Base-by-base conservation (phyloP, 2,797 vertebrate species). In the Poecilia picta region DNA sequence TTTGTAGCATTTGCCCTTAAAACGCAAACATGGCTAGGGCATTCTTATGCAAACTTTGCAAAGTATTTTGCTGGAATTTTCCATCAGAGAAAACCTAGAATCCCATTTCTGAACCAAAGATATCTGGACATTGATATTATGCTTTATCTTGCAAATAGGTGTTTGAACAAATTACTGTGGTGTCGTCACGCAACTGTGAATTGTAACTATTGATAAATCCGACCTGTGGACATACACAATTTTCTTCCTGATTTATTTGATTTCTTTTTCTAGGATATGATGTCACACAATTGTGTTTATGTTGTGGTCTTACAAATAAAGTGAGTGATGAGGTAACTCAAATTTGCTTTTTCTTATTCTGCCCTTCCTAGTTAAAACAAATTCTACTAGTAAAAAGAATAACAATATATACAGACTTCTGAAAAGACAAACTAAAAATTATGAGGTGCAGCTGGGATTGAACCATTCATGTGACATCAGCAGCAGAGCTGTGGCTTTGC, bases 381-480 rank as follows among this genome's bases (percentile, higher is more conserved):
- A 0, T 7, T 70, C 13, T 45, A 70, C n/a, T 20, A 43, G 5
- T 41, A 55, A 41, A 39, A 41, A 15, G 16, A 73, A 8, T 1
- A 64, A 57, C 43, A 66, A 5, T 45, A 28, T 28, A 7, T 28
- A 33, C n/a, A n/a, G 53, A 41, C 74, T 73, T 0, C 7, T 68
- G 11, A 33, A 16, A 45, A 53, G 53, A 53, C 31, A 59, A 45
- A 46, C 20, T 20, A 0, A 25, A 31, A 77, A 36, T 71, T 15
- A 62, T 25, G 41, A 41, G 57, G 11, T 39, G 46, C 13, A 66
- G 47, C 8, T 77, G 18, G 75, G 59, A 85, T 77, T 86, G 79
- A 86, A 20, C 25, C 72, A 71, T 82, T 68, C 2, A 3, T 66
- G 78, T 83, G 77, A 85, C 73, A 79, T 78, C 73, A 49, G 73